A percentile compares a stretch with the other conserved stretches of the same genome.
Conservation (phyloP, 37 sponge, comb jelly and placozoan genomes). For the Theonella swinhoei region DNA sequence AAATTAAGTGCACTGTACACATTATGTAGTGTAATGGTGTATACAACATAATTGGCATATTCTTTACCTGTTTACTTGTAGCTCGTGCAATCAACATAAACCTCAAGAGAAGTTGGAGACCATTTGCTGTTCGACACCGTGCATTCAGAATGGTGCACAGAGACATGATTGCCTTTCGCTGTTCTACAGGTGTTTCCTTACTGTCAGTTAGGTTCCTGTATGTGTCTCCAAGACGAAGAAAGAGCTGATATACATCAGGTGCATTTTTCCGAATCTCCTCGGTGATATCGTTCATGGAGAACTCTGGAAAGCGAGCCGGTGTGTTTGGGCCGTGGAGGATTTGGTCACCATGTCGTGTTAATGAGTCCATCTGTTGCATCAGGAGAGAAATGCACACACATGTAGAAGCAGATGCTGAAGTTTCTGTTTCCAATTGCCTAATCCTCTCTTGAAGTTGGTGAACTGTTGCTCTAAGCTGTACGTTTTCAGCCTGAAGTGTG, state of each 20-base stretch:
- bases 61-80: background rate
- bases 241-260: background rate
- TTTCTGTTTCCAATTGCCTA: too few relatives aligned
- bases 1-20: too few relatives aligned
- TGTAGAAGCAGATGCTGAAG: too few relatives aligned
- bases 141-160: constrained; percentile 7
- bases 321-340: background rate
- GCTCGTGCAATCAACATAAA: constrained; percentile 1
- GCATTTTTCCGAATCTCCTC: background rate
- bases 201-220: background rate
- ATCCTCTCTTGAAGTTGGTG: too few relatives aligned
- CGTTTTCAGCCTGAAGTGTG: too few relatives aligned
- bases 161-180: background rate
- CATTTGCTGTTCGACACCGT: background rate
- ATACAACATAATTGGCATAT: too few relatives aligned
- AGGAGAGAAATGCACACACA: too few relatives aligned
- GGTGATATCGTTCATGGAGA: background rate
- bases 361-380: background rate
- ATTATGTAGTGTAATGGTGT: too few relatives aligned
- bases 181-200: background rate
- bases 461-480: too few relatives aligned
- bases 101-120: background rate
- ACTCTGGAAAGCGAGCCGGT: background rate
- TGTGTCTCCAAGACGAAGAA: background rate
- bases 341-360: background rate